Evolutionary conservation across 2,888 invertebrate genomes (phyloP).

Genomic region (Ptilodon capucinus): DNA sequence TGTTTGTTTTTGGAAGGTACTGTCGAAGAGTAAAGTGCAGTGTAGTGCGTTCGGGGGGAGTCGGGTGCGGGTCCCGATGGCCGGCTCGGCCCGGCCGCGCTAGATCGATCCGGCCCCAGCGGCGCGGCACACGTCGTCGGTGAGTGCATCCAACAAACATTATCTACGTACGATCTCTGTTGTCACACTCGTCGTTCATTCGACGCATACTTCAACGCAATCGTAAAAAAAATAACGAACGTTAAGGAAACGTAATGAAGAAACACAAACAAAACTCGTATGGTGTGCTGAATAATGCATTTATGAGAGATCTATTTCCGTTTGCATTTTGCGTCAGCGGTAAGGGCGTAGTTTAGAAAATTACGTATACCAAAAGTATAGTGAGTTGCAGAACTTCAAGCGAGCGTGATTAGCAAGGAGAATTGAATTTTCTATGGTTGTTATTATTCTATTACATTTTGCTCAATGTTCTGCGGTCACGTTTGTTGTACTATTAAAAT

Average conservation of each 20-base stretch:
- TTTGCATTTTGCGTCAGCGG: conserved; percentile 13
- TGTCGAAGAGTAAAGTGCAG: conserved; percentile 41
- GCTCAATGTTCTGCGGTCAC: conserved; percentile 2
- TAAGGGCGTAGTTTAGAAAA: conserved; percentile 14
- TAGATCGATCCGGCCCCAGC: conserved; percentile 70
- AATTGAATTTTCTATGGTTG: conserved; percentile 7
- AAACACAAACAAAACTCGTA: conserved; percentile 6
- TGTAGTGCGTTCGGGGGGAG: conserved; percentile 40
- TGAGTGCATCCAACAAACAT: conserved; percentile 52
- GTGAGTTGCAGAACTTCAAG: conserved; percentile 18
- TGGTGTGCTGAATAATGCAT: conserved; percentile 17
- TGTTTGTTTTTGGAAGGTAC: conserved; percentile 20
- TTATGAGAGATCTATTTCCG: conserved; percentile 22
- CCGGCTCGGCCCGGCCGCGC: conserved; percentile 56
- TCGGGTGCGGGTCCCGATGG: conserved; percentile 45
- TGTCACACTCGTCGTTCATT: no score
- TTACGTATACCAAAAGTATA: conserved; percentile 26
- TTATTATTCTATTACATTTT: conserved; percentile 4
- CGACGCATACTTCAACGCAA: conserved; percentile 9
- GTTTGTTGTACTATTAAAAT: conserved; percentile 7
- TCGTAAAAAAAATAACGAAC: conserved; percentile 25
- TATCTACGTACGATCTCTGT: conserved; percentile 7
- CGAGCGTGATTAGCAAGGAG: conserved; percentile 4
- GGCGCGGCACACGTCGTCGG: conserved; percentile 53
- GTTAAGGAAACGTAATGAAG: conserved; percentile 15